These are phyloP conservation scores for Bucorvus abyssinicus DNA, from an alignment of 2,797 vertebrate species.

Conservation along the genomic window DNA sequence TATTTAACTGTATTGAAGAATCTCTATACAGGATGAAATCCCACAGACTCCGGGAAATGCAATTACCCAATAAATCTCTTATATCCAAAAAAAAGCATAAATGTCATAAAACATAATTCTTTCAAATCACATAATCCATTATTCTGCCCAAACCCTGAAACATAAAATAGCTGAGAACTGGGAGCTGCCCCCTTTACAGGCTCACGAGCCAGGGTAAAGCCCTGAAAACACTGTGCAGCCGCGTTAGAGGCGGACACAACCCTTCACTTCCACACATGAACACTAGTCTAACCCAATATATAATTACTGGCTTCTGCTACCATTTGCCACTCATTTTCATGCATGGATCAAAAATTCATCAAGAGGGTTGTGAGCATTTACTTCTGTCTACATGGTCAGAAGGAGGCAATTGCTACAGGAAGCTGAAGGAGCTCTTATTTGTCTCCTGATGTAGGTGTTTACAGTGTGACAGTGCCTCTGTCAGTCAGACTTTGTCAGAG, in stretches of 20 bases:
- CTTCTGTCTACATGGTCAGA: background rate
- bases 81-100: background rate
- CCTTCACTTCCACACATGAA: background rate
- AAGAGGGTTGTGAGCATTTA: background rate
- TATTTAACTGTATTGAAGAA: background rate
- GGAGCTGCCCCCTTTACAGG: background rate
- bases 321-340: background rate
- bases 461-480: background rate
- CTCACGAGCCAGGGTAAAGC: background rate
- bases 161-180: background rate
- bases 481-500: background rate
- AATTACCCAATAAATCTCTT: conserved; percentile 9
- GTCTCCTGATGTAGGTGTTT: background rate
- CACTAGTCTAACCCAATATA: background rate
- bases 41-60: background rate
- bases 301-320: background rate
- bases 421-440: background rate
- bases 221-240: background rate
- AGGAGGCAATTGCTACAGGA: background rate
- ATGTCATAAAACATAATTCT: background rate
- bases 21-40: background rate
- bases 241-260: background rate
- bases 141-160: background rate
- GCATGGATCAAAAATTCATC: background rate
- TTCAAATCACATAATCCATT: conserved; percentile 1